A percentile compares a stretch with the other conserved stretches of the same genome.
Evolutionary conservation across 2,113 vertebrate genomes (phyloP).

Genomic region (mouse (Mus musculus)): GRCm39 chr13:117723501-117724000

Average conservation of each 20-base stretch:
- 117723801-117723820: too few species aligned
- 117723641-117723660: not conserved
- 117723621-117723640: not conserved
- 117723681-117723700: not conserved
- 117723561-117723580: not conserved
- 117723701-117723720: not conserved
- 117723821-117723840: not conserved
- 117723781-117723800: not conserved
- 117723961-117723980: not conserved
- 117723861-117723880: not conserved
- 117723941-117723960: not conserved
- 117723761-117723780: not conserved
- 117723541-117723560: not conserved
- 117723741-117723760: not conserved
- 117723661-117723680: not conserved
- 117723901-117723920: not conserved
- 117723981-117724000: too few species aligned
- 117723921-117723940: not conserved
- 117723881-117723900: not conserved
- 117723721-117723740: not conserved
- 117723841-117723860: not conserved
- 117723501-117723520: not conserved
- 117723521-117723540: not conserved
- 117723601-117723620: not conserved
- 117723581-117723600: not conserved